Evolutionary conservation across 2,113 vertebrate genomes (phyloP).

Genomic region (Ctenomys sociabilis): DNA sequence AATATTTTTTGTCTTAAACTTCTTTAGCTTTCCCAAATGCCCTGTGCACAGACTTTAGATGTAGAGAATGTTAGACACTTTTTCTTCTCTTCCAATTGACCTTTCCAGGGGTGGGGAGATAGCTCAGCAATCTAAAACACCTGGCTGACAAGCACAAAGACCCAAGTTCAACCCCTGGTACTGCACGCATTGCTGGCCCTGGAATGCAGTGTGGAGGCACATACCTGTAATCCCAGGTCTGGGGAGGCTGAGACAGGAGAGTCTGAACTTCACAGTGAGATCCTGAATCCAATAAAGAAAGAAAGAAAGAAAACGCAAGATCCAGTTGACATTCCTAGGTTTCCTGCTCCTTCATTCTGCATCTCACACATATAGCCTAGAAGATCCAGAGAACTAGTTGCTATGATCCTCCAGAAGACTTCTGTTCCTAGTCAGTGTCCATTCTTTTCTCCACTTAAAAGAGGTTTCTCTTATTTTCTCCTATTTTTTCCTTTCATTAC

Average conservation of each 20-base stretch:
- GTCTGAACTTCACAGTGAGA: too few relatives aligned
- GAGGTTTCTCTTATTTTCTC: background rate
- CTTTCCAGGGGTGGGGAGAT: background rate
- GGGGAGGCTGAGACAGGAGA: too few relatives aligned
- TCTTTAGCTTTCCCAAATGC: background rate
- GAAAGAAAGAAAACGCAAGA: too few relatives aligned
- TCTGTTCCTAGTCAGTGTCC: background rate
- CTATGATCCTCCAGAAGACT: background rate
- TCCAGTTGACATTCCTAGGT: background rate
- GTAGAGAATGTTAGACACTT: background rate
- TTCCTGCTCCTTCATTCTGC: background rate
- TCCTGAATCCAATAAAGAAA: too few relatives aligned
- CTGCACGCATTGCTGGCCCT: too few relatives aligned
- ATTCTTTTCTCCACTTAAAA: background rate
- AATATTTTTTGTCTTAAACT: background rate
- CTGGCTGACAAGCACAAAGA: too few relatives aligned
- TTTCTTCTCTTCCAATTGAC: background rate
- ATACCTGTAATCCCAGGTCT: too few relatives aligned
- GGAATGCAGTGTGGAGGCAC: too few relatives aligned
- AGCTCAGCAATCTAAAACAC: too few relatives aligned
- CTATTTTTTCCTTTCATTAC: background rate
- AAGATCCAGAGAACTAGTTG: background rate
- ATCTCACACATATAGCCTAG: background rate
- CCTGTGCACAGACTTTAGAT: background rate
- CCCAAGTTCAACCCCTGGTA: too few relatives aligned